Base-by-base conservation (phyloP, 2,797 vertebrate genomes). In the Hippoglossus hippoglossus region DNA sequence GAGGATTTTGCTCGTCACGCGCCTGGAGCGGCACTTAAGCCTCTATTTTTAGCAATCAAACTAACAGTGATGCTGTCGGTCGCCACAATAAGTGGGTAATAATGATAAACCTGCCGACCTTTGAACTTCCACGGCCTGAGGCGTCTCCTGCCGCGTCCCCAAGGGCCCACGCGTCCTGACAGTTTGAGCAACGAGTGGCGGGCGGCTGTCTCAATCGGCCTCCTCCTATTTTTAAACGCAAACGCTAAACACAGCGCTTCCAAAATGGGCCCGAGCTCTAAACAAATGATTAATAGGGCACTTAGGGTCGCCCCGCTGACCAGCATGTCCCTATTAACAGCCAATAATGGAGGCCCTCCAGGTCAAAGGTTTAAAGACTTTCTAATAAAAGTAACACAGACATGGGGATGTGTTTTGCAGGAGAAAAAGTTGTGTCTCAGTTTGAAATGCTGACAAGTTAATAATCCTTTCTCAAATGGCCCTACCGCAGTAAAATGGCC, bases 361-460 rank as follows among this genome's bases (percentile, higher is more conserved):
- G 94, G 96, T 96, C 95, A 90, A 89, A 93, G 94, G 96, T 96
- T 96, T 97, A 96, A 96, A 95, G 94, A 94, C 95, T 94, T 96
- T 96, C 90, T 93, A 95, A 95, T 96, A 96, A 96, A 97, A 93
- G 92, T 93, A 96, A 96, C 93, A 93, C 90, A 95, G 93, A 78
- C 86, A 87, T 82, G 77, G 82, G 92, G 94, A 92, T 87, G 94
- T 92, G 90, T 93, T 94, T 95, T 92, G 87, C 90, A 88, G 87
- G 74, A 81, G 84, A 90, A 88, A 87, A 90, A 91, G 82, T 91
- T 94, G 92, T 94, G 91, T 93, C 93, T 95, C 85, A 79, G 90
- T 96, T 94, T 95, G 94, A 95, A 95, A 96, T 91, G 94, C 89
- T 97, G 97, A 97, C 97, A 98, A 94, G 94, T 95, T 99, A 98